Conservation (phyloP, 2,797 vertebrate species). For the Argentina silus region DNA sequence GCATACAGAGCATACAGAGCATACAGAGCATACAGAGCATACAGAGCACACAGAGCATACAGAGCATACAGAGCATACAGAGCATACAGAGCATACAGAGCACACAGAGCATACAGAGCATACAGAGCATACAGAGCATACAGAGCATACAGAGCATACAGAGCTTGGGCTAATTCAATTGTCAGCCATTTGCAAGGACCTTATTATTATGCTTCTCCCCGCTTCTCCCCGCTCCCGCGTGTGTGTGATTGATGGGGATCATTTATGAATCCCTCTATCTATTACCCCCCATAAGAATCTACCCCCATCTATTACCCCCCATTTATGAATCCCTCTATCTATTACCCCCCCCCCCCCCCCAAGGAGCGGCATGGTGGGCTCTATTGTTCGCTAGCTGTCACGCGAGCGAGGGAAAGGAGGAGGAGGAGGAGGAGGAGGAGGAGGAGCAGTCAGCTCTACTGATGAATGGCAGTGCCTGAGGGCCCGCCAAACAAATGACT, state of each 20-base stretch:
- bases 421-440: slow-evolving; percentile 15
- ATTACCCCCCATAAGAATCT: not conserved
- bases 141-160: slow-evolving; percentile 6
- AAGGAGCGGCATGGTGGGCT: not conserved
- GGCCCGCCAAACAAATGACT: slow-evolving; percentile 30
- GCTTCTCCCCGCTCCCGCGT: not conserved
- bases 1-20: slow-evolving; percentile 24
- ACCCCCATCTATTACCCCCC: not conserved
- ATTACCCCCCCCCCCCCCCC: not conserved
- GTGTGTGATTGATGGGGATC: slow-evolving; percentile 34
- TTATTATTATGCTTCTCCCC: slow-evolving; percentile 1
- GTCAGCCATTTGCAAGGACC: slow-evolving; percentile 19
- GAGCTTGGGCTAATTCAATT: slow-evolving; percentile 36
- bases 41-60: no score
- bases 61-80: no score
- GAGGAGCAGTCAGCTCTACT: slow-evolving; percentile 11
- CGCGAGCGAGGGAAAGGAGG: not conserved
- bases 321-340: slow-evolving; percentile 25
- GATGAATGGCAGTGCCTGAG: slow-evolving; percentile 30
- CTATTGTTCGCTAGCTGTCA: no score
- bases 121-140: no score
- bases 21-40: slow-evolving; percentile 8
- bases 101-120: no score
- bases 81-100: no score
- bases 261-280: slow-evolving; percentile 25